These are phyloP conservation scores for Pseudochromis fuscus DNA, from an alignment of 2,797 vertebrate genomes.

Conservation along the genomic window DNA sequence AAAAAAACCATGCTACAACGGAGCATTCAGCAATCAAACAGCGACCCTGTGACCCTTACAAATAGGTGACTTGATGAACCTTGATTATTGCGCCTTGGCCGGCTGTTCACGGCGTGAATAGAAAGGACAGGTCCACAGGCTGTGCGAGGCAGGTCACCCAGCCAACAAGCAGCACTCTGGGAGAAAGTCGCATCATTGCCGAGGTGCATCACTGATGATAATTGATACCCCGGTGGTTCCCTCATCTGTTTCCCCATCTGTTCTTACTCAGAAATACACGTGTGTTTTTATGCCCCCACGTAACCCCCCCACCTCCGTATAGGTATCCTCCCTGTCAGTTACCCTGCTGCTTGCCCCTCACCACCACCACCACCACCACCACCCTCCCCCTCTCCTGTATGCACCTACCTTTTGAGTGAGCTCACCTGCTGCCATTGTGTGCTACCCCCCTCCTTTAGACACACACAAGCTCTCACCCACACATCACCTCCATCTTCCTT, in stretches of 20 bases:
- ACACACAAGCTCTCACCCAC: slow-evolving; percentile 3
- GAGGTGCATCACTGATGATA: slow-evolving; percentile 65
- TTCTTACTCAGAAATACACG: slow-evolving; percentile 64
- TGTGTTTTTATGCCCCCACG: slow-evolving; percentile 38
- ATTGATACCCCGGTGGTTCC: slow-evolving; percentile 69
- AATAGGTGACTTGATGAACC: slow-evolving; percentile 18
- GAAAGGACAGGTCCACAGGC: slow-evolving; percentile 24
- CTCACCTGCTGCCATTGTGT: slow-evolving; percentile 41
- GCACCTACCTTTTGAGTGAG: slow-evolving; percentile 39
- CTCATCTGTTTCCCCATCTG: slow-evolving; percentile 77
- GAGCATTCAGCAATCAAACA: slow-evolving; percentile 16
- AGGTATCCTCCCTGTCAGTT: slow-evolving; percentile 31
- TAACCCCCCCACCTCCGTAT: slow-evolving; percentile 45
- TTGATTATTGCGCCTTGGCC: slow-evolving; percentile 11
- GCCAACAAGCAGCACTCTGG: slow-evolving; percentile 32
- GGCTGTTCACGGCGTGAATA: slow-evolving; percentile 17
- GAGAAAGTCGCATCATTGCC: slow-evolving; percentile 46
- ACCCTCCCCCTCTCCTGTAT: neutral
- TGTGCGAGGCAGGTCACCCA: slow-evolving; percentile 6
- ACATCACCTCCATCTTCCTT: slow-evolving; percentile 30
- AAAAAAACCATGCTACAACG: neutral
- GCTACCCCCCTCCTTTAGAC: slow-evolving; percentile 1
- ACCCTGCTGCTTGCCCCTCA: neutral
- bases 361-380: neutral
- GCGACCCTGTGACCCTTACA: slow-evolving; percentile 21